Base-by-base conservation (phyloP, 2,888 invertebrate genomes). In the Drosophila cognata region DNA sequence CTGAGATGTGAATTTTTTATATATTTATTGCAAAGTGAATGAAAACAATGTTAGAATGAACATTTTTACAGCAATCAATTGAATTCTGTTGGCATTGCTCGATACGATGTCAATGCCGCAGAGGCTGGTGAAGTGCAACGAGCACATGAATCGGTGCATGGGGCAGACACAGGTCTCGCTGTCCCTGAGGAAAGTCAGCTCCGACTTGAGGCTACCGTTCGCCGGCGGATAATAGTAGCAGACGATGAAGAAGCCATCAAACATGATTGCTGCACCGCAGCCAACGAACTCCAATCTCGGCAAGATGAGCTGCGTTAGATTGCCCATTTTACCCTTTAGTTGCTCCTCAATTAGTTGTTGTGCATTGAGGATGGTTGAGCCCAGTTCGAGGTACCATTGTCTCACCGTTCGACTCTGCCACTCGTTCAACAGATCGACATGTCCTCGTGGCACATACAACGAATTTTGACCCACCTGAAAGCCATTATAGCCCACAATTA, bases 191-290 rank as follows among this genome's bases (percentile, higher is more conserved):
- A 38, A 53, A 2, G 67, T 67, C 0, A 77, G 10, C 1, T 59
- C 38, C 0, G 58, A 8, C 0, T 36, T 11, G 0, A 65, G 25
- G 4, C 11, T 43, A 0, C 4, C 3, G 1, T 60, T 57, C 2
- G 53, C 46, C 0, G 64, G 28, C 13, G 82, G 82, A 71, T 71
- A 82, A 8, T 82, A 82, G 25, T 82, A 82, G 38, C 82, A 82
- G 13, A 75, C 69, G 4, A 82, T 56, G 10, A 82, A 74, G 46
- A 75, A 56, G 4, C 81, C 80, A 5, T 80, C 36, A n/a, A 77
- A 73, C 81, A 82, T 82, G 4, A 64, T 75, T 1, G 82, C 81
- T 0, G 73, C 64, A 33, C 67, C 38, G 31, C 82, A 82, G 16
- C 82, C 82, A 21, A 82, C n/a, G 2, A 80, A 82, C 38, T 82